Conservation (phyloP, 2,797 vertebrate species). For the Apogon talboti region DNA sequence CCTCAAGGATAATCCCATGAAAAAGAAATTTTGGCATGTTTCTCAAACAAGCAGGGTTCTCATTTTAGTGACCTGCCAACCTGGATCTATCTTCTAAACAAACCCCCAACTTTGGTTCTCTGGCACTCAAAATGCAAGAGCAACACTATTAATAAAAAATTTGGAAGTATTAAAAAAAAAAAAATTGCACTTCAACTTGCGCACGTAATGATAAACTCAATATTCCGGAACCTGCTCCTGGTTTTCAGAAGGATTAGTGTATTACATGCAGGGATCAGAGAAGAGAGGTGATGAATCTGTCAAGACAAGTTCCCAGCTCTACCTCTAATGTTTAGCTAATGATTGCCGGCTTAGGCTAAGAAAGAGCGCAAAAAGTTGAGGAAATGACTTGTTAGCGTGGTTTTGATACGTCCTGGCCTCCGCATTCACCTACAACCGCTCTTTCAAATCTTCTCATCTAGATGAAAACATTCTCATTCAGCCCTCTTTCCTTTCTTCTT, state of each 20-base stretch:
- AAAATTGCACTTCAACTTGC: constrained; percentile 23
- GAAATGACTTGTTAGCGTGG: constrained; percentile 85
- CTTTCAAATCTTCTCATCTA: constrained; percentile 85
- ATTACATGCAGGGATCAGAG: constrained; percentile 71
- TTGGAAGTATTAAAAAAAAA: background rate
- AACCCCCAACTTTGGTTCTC: constrained; percentile 37
- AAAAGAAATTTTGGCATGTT: constrained; percentile 73
- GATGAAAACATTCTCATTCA: constrained; percentile 89
- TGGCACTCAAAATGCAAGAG: constrained; percentile 22
- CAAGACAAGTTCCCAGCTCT: constrained; percentile 76
- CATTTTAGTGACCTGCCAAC: constrained; percentile 64
- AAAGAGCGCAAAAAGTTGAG: constrained; percentile 75
- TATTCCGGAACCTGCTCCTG: constrained; percentile 51
- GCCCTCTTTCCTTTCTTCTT: constrained; percentile 79
- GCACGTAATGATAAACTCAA: constrained; percentile 40
- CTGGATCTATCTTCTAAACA: constrained; percentile 60
- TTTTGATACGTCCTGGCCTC: constrained; percentile 78
- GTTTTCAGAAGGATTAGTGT: constrained; percentile 69
- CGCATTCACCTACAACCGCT: constrained; percentile 77
- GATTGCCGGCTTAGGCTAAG: constrained; percentile 73
- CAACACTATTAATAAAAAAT: constrained; percentile 8
- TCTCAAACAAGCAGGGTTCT: constrained; percentile 69
- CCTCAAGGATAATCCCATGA: constrained; percentile 77
- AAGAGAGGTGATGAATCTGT: constrained; percentile 82
- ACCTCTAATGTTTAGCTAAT: constrained; percentile 83